Base-by-base conservation (phyloP, 2,113 vertebrate species). In the Pheucticus melanocephalus region DNA sequence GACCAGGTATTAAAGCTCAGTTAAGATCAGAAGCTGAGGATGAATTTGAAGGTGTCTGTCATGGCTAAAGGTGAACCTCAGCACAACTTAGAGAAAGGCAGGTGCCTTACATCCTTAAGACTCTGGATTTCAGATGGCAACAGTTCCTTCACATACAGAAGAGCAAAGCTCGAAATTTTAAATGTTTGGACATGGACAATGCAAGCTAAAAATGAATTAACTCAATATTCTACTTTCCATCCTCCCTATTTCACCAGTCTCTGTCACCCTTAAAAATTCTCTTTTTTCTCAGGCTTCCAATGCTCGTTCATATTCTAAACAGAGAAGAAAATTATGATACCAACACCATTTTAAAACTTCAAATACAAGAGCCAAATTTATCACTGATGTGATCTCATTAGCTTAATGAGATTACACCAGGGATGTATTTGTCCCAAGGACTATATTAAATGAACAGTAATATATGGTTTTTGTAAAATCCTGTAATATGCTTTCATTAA, bases 401-500 rank as follows among this genome's bases (percentile, higher is more conserved):
- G 53, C 82, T 90, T 92, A 96, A 96, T 96, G 92, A 96, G 81
- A 96, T 93, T 93, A 92, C 94, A 94, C 85, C 11, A 39, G 91
- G 60, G 93, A 95, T n/a, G 44, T 88, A 96, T 93, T 91, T 95
- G 90, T 96, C 94, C 82, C 93, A 97, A 94, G 77, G 76, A 90
- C 63, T 81, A 90, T 73, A 93, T 94, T 92, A 96, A 95, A 96
- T 90, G 87, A 92, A 79, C 45, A 92, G 82, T 89, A 96, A 92
- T 96, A 96, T 71, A 90, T 80, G 24, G 51, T 76, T 96, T 91
- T 91, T 92, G 68, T 47, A 86, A 94, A 95, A 94, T 94, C 44
- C 42, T 79, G 50, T 85, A 94, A 93, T 90, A 87, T 77, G 17
- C 66, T 94, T 94, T 96, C 96, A 97, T 96, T 97, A 97, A 96